Base-by-base conservation (phyloP, 1,140 invertebrate genomes). In the Penaeus indicus region DNA sequence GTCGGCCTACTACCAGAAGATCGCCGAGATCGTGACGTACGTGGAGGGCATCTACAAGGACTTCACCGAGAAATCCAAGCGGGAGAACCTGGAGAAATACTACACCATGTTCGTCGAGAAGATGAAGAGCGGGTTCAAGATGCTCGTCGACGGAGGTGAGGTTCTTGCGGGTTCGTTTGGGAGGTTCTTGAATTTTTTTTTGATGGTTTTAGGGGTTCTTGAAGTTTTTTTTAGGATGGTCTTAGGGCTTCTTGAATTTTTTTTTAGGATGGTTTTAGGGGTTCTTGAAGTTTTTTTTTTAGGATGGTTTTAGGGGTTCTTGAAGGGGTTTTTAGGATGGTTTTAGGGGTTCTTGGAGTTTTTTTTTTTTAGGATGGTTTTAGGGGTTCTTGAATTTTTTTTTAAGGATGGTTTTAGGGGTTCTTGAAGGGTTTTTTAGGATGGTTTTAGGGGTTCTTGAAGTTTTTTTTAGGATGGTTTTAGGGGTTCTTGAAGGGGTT, bases 31-130 rank as follows among this genome's bases (percentile, higher is more conserved):
- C 42, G 81, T 75, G 22, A 83, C 67, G 13, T 88, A 88, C 67
- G 7, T 88, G 54, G 86, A 88, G 32, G 72, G 77, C 47, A 88
- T 84, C 60, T 88, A 88, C n/a, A 84, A 72, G 54, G 86, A 88
- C 38, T 88, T 88, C 75, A 75, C 80, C 11, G 86, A 88, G 60
- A 88, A 88, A 8, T 88, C 86, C 7, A 88, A 88, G 69, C 47
- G 86, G 42, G 86, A 88, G 64, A 88, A 88, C 62, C 27, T 88
- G 60, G 86, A 88, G 69, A 84, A 88, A 21, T 88, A 88, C 27
- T 88, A 84, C 60, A 84, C 80, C 22, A 78, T 88, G 54, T 11
- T 88, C 3, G 47, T 88, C 7, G 86, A 84, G 54, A 88, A 78
- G 54, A 8, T 84, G n/a, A 88, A 88, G 54, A 77, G 25, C 27